Percentiles rank a stretch among this genome's conserved stretches.
Evolutionary conservation across 2,888 invertebrate species (phyloP).

Genomic region (Macropis europaea): DNA sequence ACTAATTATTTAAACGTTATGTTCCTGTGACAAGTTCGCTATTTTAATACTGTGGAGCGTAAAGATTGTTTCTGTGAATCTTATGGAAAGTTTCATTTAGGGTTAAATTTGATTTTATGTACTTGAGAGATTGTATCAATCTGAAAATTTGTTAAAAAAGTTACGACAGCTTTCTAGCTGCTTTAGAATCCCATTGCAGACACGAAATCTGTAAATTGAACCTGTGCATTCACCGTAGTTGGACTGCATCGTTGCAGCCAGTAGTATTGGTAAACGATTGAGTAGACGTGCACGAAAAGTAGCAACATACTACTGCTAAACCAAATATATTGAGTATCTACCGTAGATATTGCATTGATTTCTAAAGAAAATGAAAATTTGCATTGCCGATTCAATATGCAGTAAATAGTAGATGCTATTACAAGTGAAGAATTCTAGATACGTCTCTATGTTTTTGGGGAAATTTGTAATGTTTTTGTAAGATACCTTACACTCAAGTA

Average conservation of each 20-base stretch:
- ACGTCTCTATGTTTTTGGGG: neutral
- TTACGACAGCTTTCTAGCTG: neutral
- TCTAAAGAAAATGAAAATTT: neutral
- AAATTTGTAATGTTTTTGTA: neutral
- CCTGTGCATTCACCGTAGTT: slow-evolving; percentile 35
- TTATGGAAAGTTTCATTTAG: too few relatives aligned
- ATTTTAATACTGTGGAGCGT: too few relatives aligned
- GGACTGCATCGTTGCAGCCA: neutral
- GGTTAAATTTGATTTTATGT: too few relatives aligned
- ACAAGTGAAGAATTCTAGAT: neutral
- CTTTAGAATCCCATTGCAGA: slow-evolving; percentile 10
- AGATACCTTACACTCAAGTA: neutral
- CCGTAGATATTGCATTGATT: slow-evolving; percentile 1
- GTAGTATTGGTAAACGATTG: slow-evolving; percentile 23
- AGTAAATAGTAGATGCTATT: neutral
- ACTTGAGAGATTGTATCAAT: too few relatives aligned
- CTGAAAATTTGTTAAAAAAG: neutral
- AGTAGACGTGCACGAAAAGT: slow-evolving; percentile 42
- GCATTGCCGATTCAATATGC: neutral
- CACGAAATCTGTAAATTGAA: slow-evolving; percentile 1
- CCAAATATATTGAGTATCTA: neutral
- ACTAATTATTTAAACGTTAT: neutral
- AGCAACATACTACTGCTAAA: neutral
- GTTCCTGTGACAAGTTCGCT: too few relatives aligned
- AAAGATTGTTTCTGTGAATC: too few relatives aligned